Evolutionary conservation across 1,140 invertebrate species (phyloP).

Genomic region (Chionoecetes opilio): DNA sequence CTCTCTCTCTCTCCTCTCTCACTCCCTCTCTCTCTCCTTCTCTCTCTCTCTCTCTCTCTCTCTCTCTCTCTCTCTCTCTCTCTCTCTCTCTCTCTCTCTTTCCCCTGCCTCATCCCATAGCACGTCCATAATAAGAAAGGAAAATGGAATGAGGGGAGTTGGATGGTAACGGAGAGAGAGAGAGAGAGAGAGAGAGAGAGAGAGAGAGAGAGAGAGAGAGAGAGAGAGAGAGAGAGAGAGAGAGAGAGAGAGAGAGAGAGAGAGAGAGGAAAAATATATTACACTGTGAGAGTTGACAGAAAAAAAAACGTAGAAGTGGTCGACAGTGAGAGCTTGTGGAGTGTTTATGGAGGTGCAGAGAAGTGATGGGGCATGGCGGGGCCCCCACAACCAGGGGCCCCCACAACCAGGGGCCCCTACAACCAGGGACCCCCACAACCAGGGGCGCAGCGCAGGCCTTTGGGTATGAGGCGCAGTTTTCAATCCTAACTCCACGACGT

Average conservation of each 20-base stretch:
- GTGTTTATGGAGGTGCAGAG: background rate
- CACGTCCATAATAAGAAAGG: background rate
- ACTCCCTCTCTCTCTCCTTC: background rate
- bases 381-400: too few species aligned
- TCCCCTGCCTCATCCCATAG: background rate
- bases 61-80: slow-evolving; percentile 1
- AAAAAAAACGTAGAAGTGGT: background rate
- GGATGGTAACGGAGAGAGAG: background rate
- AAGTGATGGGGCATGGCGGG: background rate
- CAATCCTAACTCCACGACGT: slow-evolving; percentile 43
- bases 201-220: slow-evolving; percentile 46
- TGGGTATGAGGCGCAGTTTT: background rate
- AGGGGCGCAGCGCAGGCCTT: background rate
- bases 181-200: slow-evolving; percentile 30
- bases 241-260: too few species aligned
- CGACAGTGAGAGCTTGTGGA: background rate
- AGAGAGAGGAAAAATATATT: background rate
- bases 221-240: background rate
- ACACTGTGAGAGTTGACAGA: slow-evolving; percentile 17
- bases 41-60: background rate
- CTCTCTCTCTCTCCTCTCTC: slow-evolving; percentile 23
- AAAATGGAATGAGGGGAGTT: background rate
- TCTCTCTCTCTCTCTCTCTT: background rate
- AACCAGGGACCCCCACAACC: background rate
- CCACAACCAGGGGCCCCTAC: too few species aligned